These are phyloP conservation scores for Drosophila orosa DNA, from an alignment of 1,140 invertebrate genomes.

Conservation along the genomic window DNA sequence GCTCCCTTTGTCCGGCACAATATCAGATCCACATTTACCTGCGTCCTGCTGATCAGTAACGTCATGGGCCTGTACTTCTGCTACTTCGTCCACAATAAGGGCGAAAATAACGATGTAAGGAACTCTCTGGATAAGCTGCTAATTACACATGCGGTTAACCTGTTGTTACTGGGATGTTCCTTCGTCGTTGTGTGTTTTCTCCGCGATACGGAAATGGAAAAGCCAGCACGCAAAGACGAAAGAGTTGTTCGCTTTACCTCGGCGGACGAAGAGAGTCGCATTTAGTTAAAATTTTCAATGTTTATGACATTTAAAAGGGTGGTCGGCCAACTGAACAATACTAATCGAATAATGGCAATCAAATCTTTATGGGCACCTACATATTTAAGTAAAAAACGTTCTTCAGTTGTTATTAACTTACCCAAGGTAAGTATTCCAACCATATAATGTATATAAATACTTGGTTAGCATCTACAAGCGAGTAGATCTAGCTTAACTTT, in stretches of 20 bases:
- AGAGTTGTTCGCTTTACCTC: neutral
- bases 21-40: conserved; percentile 86
- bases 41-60: conserved; percentile 92
- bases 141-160: conserved; percentile 6
- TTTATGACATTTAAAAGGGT: no score
- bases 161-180: conserved; percentile 6
- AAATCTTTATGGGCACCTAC: no score
- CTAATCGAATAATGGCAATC: no score
- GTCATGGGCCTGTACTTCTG: conserved; percentile 91
- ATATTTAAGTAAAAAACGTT: no score
- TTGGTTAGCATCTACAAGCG: no score
- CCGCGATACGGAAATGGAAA: neutral
- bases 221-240: neutral
- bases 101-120: conserved; percentile 89
- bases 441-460: no score
- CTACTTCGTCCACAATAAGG: conserved; percentile 91
- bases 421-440: no score
- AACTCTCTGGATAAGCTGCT: neutral
- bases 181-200: conserved; percentile 2
- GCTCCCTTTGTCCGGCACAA: conserved; percentile 40
- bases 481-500: no score
- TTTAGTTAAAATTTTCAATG: neutral
- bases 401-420: no score
- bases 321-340: no score
- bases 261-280: neutral